Base-by-base conservation (phyloP, 2,797 vertebrate genomes). In the Ceyx erithaca region DNA sequence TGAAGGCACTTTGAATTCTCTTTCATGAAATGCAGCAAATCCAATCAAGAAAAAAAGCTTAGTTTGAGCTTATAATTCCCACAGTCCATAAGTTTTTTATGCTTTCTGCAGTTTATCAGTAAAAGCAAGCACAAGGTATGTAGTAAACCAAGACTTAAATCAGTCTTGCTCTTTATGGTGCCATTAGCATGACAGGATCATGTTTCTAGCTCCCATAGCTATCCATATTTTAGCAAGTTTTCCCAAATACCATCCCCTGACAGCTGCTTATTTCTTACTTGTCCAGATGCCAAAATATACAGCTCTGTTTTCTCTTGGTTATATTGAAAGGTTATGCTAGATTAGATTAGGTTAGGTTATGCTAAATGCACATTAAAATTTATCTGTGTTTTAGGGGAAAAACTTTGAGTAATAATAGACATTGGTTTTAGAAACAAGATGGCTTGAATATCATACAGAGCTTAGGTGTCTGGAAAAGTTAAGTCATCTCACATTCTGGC, bases 301-400 rank as follows among this genome's bases (percentile, higher is more conserved):
- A 59, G 3, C 4, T 35, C 4, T 51, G 18, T 62, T 43, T 48
- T 64, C 20, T 77, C 5, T 28, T 73, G 12, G 9, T 62, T 78
- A 22, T 25, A 18, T 21, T 77, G 66, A 48, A 41, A 12, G 8
- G 7, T n/a, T 59, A 37, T 37, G 37, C 37, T 37, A 37, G 37
- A 37, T 37, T 37, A 14, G 37, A 37, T 37, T 37, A 37, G 37
- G 37, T 37, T 37, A 37, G 12, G 9, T 62, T 78, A 43, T 48
- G 33, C 26, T 54, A 66, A 91, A 61, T 48, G 25, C 8, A 23
- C 37, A 7, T 68, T 26, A 66, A 37, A 71, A 41, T 46, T 13
- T 33, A 16, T 35, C 18, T 22, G 6, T 0, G 0, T 59, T 40
- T 48, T 48, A 48, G 37, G 28, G n/a, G n/a, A 35, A 48, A 62